Evolutionary conservation across 2,113 vertebrate species (phyloP).

Genomic region (Pluvialis apricaria): DNA sequence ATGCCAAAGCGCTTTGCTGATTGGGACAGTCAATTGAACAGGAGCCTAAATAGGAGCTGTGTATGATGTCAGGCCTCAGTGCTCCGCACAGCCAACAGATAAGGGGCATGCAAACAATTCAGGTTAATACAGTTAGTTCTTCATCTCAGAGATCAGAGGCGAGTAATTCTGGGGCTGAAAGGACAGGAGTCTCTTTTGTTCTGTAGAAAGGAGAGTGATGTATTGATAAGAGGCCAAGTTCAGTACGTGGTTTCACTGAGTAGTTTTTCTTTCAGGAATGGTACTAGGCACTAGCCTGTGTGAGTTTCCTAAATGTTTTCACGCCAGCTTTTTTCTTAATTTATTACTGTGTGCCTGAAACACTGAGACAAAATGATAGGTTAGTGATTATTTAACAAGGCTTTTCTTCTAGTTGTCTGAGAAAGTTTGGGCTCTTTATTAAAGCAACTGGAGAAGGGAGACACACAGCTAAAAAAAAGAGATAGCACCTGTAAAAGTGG

Average conservation of each 20-base stretch:
- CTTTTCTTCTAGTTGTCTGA: neutral
- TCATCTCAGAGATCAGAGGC: neutral
- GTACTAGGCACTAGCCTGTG: neutral
- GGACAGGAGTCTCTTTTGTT: neutral
- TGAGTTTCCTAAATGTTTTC: neutral
- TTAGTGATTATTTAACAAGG: neutral
- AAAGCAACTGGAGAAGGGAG: neutral
- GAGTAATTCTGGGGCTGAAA: neutral
- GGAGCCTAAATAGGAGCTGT: neutral
- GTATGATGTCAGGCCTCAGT: neutral
- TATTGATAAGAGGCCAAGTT: neutral
- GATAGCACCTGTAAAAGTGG: neutral
- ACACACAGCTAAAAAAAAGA: neutral
- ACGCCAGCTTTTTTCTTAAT: neutral
- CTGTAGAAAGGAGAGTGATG: neutral
- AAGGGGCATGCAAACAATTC: neutral
- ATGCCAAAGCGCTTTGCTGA: neutral
- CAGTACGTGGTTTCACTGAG: neutral
- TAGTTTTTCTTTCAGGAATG: neutral
- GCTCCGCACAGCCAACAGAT: neutral
- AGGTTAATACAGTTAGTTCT: neutral
- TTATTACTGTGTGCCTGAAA: neutral
- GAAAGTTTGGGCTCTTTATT: neutral
- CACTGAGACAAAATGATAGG: neutral
- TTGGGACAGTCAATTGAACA: neutral